Conservation (phyloP, 2,113 vertebrate species). For the Thymallus thymallus region DNA sequence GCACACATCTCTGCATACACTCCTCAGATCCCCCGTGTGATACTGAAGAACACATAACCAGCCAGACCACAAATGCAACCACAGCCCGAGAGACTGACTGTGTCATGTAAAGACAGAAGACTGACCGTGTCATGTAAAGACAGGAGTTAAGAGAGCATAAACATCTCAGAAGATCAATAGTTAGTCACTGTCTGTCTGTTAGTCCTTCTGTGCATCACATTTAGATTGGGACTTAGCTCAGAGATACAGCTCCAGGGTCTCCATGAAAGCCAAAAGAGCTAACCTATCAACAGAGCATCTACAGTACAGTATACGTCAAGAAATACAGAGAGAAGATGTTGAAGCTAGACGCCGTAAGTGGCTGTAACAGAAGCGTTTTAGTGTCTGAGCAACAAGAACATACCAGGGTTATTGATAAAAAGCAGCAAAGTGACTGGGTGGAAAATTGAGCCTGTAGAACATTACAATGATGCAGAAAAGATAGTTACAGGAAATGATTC, state of each 20-base stretch:
- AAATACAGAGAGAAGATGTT: not conserved
- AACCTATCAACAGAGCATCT: not conserved
- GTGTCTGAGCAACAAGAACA: slow-evolving; percentile 11
- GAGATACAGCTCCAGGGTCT: slow-evolving; percentile 34
- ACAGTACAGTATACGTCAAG: no score
- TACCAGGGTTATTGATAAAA: not conserved
- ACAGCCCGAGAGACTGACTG: not conserved
- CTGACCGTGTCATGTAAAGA: slow-evolving; percentile 42
- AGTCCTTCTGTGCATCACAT: slow-evolving; percentile 57
- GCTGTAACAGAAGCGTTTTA: not conserved
- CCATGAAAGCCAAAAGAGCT: slow-evolving; percentile 62
- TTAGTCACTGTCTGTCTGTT: slow-evolving; percentile 43
- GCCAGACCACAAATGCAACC: slow-evolving; percentile 11
- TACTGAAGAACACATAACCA: not conserved
- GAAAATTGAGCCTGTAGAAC: slow-evolving; percentile 7
- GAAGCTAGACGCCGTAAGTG: not conserved
- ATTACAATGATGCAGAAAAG: slow-evolving; percentile 40
- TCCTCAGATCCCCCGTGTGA: slow-evolving; percentile 9
- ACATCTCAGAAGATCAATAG: slow-evolving; percentile 56
- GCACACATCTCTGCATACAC: slow-evolving; percentile 20
- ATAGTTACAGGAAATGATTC: slow-evolving; percentile 29
- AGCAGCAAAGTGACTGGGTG: not conserved
- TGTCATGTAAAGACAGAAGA: slow-evolving; percentile 50
- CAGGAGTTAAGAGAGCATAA: slow-evolving; percentile 57
- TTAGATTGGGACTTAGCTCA: slow-evolving; percentile 47